These are phyloP conservation scores for Trichopoda pennipes DNA, from an alignment of 2,888 invertebrate species.

Conservation along the genomic window DNA sequence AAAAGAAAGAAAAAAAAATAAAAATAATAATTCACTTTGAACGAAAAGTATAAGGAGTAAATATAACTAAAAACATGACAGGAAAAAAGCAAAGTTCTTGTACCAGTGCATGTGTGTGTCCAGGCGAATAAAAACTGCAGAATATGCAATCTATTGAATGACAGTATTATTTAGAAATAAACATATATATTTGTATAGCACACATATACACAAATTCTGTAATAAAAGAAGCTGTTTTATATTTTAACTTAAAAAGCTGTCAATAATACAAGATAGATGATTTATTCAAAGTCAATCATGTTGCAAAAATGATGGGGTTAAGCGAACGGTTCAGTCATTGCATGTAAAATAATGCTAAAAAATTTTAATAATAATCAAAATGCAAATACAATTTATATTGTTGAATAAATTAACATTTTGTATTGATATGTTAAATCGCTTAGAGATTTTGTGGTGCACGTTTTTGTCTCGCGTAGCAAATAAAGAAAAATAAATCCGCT, in stretches of 20 bases:
- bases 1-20: conserved; percentile 12
- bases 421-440: too few relatives aligned
- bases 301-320: conserved; percentile 25
- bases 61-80: neutral
- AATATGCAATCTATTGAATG: conserved; percentile 27
- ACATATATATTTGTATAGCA: neutral
- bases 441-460: neutral
- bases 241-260: neutral
- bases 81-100: conserved; percentile 1
- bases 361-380: neutral
- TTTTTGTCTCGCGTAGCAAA: too few relatives aligned
- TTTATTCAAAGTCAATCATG: conserved; percentile 56
- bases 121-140: neutral
- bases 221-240: neutral
- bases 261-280: conserved; percentile 32
- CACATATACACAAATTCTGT: neutral
- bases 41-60: neutral
- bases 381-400: conserved; percentile 19
- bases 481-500: too few relatives aligned
- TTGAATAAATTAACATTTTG: conserved; percentile 1
- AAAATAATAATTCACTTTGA: neutral
- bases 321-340: conserved; percentile 9
- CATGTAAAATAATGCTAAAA: conserved; percentile 9
- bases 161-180: conserved; percentile 29
- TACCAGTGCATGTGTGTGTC: neutral